Evolutionary conservation across 2,113 vertebrate species (phyloP).

Genomic region (Hucho hucho): DNA sequence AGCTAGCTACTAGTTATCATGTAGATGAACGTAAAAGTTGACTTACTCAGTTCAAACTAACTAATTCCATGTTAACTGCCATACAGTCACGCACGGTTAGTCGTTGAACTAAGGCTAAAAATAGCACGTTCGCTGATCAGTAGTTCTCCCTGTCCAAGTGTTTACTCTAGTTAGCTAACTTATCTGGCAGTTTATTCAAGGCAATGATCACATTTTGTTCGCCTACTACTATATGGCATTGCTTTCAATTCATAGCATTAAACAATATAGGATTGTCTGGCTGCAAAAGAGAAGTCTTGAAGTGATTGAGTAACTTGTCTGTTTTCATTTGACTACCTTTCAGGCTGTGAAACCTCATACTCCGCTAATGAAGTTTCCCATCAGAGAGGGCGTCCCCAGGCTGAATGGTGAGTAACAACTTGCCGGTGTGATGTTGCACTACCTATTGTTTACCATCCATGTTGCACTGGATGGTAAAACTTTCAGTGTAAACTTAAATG

Average conservation of each 20-base stretch:
- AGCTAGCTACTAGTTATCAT: background rate
- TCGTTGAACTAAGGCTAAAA: background rate
- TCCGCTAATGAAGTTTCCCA: slow-evolving; percentile 79
- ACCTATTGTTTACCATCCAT: too few species aligned
- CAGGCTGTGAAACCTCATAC: slow-evolving; percentile 73
- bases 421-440: background rate
- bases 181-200: too few species aligned
- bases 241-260: too few species aligned
- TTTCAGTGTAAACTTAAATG: too few species aligned
- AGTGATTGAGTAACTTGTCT: background rate
- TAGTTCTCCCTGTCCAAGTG: too few species aligned
- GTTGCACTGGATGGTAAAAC: too few species aligned
- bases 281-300: background rate
- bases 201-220: too few species aligned
- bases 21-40: background rate
- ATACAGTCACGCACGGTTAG: background rate
- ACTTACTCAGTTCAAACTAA: background rate
- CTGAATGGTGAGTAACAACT: slow-evolving; percentile 67
- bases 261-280: too few species aligned
- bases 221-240: too few species aligned
- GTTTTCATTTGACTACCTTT: slow-evolving; percentile 5
- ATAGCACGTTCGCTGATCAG: too few species aligned
- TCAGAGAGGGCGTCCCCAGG: slow-evolving; percentile 48
- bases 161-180: too few species aligned
- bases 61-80: too few species aligned